Conservation (phyloP, 1,140 invertebrate genomes). For the Drosophila rufa region DNA sequence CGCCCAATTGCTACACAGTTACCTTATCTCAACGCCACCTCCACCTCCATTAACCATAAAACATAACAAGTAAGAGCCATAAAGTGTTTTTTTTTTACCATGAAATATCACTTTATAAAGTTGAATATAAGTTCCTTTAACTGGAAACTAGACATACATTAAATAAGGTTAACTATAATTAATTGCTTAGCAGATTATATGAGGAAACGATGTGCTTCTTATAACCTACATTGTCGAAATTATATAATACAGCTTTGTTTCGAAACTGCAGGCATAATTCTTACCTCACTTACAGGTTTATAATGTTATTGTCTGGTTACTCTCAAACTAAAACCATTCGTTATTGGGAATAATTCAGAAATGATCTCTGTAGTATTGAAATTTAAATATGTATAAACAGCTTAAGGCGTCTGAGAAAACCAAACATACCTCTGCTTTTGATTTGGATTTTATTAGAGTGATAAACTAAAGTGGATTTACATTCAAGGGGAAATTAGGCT, state of each 20-base stretch:
- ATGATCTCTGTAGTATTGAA: conserved; percentile 10
- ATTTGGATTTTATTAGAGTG: conserved; percentile 7
- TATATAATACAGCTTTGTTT: not conserved
- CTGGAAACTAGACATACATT: no score
- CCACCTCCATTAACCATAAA: conserved; percentile 16
- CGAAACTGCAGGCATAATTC: not conserved
- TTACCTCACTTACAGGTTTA: not conserved
- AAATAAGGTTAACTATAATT: no score
- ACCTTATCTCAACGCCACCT: conserved; percentile 14
- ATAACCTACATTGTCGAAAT: not conserved
- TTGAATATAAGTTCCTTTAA: no score
- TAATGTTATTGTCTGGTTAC: conserved; percentile 4
- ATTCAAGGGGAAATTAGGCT: not conserved
- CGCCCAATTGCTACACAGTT: conserved; percentile 22
- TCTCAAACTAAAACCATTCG: not conserved
- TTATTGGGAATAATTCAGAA: not conserved
- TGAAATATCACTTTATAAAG: not conserved
- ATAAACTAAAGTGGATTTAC: not conserved
- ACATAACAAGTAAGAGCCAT: conserved; percentile 14
- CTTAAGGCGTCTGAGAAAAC: conserved; percentile 7
- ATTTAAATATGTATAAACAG: conserved; percentile 21
- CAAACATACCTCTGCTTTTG: conserved; percentile 1
- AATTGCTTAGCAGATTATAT: no score
- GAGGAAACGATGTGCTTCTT: not conserved
- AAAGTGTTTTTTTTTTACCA: not conserved